These are phyloP conservation scores for Rallus limicola DNA, from an alignment of 2,113 vertebrate genomes.

Conservation along the genomic window DNA sequence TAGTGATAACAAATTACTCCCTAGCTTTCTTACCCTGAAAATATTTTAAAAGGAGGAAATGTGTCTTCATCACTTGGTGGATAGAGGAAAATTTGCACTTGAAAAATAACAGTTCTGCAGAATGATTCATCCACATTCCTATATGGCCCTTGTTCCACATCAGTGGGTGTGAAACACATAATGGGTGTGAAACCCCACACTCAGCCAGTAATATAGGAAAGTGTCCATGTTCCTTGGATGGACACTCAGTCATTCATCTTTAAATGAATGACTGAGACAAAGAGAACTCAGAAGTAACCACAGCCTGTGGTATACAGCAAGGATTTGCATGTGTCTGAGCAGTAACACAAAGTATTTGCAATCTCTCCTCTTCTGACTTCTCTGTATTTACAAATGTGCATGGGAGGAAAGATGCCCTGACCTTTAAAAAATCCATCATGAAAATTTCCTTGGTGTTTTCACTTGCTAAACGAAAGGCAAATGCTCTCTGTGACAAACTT, in stretches of 20 bases:
- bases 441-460: neutral
- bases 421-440: neutral
- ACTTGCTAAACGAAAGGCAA: neutral
- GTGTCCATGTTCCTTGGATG: accelerated
- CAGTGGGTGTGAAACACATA: neutral
- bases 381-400: neutral
- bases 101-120: neutral
- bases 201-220: neutral
- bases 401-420: neutral
- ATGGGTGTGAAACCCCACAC: neutral
- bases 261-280: neutral
- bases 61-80: neutral
- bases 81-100: neutral
- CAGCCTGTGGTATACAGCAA: neutral
- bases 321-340: neutral
- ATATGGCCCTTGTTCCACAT: neutral
- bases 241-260: too few species aligned
- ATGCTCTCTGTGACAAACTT: neutral
- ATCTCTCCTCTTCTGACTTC: neutral
- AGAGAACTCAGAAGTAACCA: neutral
- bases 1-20: neutral
- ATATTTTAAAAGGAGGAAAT: neutral
- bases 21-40: neutral
- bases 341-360: neutral
- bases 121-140: neutral